A percentile compares a stretch with the other conserved stretches of the same genome.
phyloP scores from a whole-genome alignment of 2,113 vertebrate species.

The Columbina picui region DNA sequence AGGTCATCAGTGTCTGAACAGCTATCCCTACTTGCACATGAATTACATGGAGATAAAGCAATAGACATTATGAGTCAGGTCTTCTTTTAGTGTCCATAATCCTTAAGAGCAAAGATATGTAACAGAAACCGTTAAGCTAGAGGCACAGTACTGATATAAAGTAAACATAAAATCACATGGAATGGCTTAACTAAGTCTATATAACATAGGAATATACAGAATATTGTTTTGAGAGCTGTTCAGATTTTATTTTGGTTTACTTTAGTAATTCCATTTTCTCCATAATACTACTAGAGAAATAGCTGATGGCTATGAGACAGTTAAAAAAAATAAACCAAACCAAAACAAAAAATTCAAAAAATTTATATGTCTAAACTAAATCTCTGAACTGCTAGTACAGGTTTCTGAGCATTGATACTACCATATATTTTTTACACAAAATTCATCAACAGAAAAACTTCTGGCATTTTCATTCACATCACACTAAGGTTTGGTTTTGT shows the following conservation, averaged over 20 bases:
- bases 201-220: not conserved
- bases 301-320: not conserved
- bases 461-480: not conserved
- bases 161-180: not conserved
- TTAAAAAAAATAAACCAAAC: not conserved
- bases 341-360: not conserved
- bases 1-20: not conserved
- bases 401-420: not conserved
- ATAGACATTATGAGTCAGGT: not conserved
- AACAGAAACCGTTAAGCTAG: not conserved
- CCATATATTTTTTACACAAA: not conserved
- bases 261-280: not conserved
- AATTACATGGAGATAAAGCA: not conserved
- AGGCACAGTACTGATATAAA: not conserved
- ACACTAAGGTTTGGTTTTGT: not conserved
- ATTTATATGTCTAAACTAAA: not conserved
- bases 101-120: accelerated
- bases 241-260: not conserved
- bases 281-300: not conserved
- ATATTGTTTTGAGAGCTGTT: not conserved
- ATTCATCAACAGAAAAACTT: not conserved
- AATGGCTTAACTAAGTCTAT: not conserved
- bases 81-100: not conserved
- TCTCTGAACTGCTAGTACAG: not conserved
- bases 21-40: not conserved